Conservation (phyloP, 2,797 vertebrate species). For the Cynopterus sphinx region DNA sequence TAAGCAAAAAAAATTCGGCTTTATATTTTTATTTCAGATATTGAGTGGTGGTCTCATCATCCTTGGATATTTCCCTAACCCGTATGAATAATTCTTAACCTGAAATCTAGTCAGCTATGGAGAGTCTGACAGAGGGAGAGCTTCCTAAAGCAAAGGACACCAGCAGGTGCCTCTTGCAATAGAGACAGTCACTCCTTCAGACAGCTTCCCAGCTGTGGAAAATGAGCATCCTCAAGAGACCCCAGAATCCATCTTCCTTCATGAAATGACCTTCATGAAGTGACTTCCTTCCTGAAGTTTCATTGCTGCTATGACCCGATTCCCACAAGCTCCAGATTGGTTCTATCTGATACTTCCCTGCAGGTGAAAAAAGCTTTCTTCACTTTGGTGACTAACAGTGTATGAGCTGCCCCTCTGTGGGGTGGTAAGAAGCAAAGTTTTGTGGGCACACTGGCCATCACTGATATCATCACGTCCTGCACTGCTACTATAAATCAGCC, state of each 20-base stretch:
- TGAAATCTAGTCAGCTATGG: not conserved
- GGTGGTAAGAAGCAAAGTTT: constrained; percentile 97
- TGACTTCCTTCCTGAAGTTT: constrained; percentile 85
- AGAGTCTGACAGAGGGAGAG: not conserved
- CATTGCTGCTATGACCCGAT: constrained; percentile 96
- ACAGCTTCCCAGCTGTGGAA: not conserved
- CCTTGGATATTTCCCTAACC: not conserved
- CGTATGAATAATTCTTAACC: not conserved
- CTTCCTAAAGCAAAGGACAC: no score
- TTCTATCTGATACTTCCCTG: constrained; percentile 97
- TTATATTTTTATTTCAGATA: not conserved
- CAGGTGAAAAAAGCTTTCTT: constrained; percentile 98
- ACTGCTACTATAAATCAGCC: constrained; percentile 96
- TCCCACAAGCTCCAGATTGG: constrained; percentile 97
- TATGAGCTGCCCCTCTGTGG: constrained; percentile 95
- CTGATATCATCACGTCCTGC: constrained; percentile 97
- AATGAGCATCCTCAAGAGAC: constrained; percentile 13
- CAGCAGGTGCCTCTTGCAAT: not conserved
- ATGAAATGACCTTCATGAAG: constrained; percentile 83
- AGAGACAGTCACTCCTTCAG: not conserved
- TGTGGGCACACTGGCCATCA: constrained; percentile 97
- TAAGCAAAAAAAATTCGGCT: not conserved
- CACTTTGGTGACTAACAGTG: constrained; percentile 95
- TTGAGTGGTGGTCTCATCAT: not conserved
- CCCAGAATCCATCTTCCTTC: constrained; percentile 78